Percentiles rank a stretch among this genome's conserved stretches.
phyloP scores from a whole-genome alignment of 2,888 invertebrate genomes.

The Rapana venosa region DNA sequence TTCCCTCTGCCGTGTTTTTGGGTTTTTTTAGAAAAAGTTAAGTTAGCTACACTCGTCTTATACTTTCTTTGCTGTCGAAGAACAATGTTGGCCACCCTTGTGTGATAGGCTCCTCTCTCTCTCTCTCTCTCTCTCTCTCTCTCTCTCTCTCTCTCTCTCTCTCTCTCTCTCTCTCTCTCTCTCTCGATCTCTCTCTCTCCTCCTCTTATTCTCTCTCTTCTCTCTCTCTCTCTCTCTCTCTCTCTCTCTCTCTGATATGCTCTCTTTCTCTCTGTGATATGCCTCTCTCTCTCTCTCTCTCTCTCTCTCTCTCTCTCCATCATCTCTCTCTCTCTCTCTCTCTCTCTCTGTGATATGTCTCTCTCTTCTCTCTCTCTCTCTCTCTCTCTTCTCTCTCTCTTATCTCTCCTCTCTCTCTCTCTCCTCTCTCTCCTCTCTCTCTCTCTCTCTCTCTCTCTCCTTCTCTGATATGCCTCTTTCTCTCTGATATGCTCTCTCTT shows the following conservation, averaged over 20 bases:
- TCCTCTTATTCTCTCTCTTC: not conserved
- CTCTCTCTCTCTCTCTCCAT: too few relatives aligned
- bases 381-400: not conserved
- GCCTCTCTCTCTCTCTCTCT: too few relatives aligned
- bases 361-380: not conserved
- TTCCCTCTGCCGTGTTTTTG: too few relatives aligned
- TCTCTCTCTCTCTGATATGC: too few relatives aligned
- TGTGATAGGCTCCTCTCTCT: not conserved
- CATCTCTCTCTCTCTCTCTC: too few relatives aligned
- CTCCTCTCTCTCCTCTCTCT: not conserved
- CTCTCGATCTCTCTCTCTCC: not conserved
- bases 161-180: not conserved
- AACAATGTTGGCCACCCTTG: not conserved
- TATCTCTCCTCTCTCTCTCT: not conserved
- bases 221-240: too few relatives aligned
- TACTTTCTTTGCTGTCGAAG: too few relatives aligned
- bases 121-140: not conserved
- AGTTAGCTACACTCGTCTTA: too few relatives aligned
- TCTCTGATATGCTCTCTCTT: not conserved
- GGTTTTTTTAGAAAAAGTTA: too few relatives aligned
- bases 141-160: not conserved
- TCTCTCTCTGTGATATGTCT: too few relatives aligned
- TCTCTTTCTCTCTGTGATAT: too few relatives aligned
- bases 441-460: not conserved
- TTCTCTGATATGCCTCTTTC: too few relatives aligned